A percentile compares a stretch with the other conserved stretches of the same genome.
These are phyloP conservation scores for Ridgeia piscesae DNA, from an alignment of 1,140 invertebrate species.

Conservation along the genomic window DNA sequence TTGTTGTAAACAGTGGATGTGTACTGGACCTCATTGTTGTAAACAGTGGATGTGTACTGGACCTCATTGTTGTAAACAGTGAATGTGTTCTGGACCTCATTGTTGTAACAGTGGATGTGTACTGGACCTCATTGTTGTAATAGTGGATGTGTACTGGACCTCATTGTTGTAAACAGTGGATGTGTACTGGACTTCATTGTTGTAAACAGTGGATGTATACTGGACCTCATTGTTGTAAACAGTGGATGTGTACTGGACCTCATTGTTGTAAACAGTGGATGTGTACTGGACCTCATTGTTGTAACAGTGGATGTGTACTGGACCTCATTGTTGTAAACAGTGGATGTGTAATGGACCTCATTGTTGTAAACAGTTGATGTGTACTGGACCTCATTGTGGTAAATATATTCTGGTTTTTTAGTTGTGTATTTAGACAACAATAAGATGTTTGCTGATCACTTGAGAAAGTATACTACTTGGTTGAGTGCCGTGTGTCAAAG, in stretches of 20 bases:
- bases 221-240: neutral
- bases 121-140: neutral
- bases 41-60: neutral
- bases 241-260: neutral
- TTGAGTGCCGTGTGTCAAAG: neutral
- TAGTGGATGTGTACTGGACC: neutral
- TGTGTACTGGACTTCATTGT: neutral
- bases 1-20: neutral
- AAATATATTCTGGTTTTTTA: neutral
- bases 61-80: neutral
- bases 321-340: neutral
- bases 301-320: neutral
- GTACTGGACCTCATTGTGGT: neutral
- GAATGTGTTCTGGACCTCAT: neutral
- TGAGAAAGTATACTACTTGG: neutral
- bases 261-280: neutral
- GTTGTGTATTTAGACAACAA: neutral
- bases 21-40: neutral
- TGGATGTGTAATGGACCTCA: neutral
- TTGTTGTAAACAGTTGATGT: neutral
- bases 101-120: neutral
- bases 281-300: neutral
- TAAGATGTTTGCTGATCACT: neutral
- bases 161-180: neutral
- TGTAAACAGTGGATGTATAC: neutral